Conservation (phyloP, 1,140 invertebrate genomes). For the Habropoda laboriosa region DNA sequence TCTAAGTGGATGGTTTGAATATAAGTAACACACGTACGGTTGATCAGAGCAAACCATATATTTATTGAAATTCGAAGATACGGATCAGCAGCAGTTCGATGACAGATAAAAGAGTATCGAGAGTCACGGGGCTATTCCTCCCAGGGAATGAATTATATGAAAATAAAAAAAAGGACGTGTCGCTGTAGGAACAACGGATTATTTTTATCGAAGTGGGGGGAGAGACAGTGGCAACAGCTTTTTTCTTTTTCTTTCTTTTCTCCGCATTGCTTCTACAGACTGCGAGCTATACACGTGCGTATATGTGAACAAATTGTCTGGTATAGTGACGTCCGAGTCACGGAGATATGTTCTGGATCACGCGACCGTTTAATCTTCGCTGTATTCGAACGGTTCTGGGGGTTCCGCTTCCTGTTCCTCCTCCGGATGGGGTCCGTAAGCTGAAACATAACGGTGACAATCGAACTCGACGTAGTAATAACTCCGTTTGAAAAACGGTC, state of each 20-base stretch:
- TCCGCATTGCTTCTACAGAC: not conserved
- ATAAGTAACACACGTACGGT: slow-evolving; percentile 4
- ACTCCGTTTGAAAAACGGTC: not conserved
- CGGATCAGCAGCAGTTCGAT: not conserved
- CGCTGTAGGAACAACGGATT: not conserved
- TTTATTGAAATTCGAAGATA: slow-evolving; percentile 9
- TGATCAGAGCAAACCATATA: slow-evolving; percentile 6
- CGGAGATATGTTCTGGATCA: not conserved
- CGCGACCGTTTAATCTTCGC: slow-evolving; percentile 86
- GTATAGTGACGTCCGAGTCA: not conserved
- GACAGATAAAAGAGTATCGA: not conserved
- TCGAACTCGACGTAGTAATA: not conserved
- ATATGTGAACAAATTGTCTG: not conserved
- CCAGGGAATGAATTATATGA: not conserved
- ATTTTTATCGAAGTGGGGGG: too few species aligned
- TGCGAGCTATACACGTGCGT: not conserved
- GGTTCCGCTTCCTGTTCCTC: slow-evolving; percentile 98
- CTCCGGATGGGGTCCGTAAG: slow-evolving; percentile 95
- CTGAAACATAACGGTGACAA: slow-evolving; percentile 78
- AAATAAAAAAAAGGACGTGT: slow-evolving; percentile 1
- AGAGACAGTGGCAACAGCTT: not conserved
- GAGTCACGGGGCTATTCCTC: not conserved
- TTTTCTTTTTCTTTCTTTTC: too few species aligned
- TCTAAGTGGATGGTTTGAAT: too few species aligned
- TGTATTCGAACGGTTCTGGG: slow-evolving; percentile 98